Percentiles rank a stretch among this genome's conserved stretches.
Conservation (phyloP, 2,888 invertebrate genomes). For the Plusia festucae region DNA sequence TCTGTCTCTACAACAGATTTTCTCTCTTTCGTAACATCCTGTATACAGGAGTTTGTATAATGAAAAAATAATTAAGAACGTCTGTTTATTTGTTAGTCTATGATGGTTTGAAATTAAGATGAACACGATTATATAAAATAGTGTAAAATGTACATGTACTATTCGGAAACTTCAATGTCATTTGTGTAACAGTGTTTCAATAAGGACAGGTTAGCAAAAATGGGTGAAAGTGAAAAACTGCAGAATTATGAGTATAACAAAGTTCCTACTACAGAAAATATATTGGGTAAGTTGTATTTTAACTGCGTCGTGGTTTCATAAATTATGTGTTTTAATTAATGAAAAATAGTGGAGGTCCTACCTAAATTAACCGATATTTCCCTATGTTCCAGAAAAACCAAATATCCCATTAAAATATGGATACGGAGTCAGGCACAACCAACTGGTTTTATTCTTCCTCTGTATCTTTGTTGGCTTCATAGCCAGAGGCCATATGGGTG, state of each 20-base stretch:
- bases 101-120: background rate
- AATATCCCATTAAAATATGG: conserved; percentile 60
- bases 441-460: conserved; percentile 64
- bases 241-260: conserved; percentile 37
- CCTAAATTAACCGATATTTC: too few relatives aligned
- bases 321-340: background rate
- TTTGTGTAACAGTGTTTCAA: conserved; percentile 4
- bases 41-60: too few relatives aligned
- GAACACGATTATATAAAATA: background rate
- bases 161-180: background rate
- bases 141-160: background rate
- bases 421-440: conserved; percentile 72
- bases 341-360: too few relatives aligned
- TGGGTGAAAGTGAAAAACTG: conserved; percentile 25
- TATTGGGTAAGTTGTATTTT: conserved; percentile 30
- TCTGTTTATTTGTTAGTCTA: background rate
- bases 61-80: too few relatives aligned
- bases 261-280: conserved; percentile 31
- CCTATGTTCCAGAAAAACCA: conserved; percentile 54
- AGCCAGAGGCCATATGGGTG: conserved; percentile 72
- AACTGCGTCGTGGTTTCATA: too few relatives aligned
- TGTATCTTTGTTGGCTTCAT: conserved; percentile 61
- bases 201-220: conserved; percentile 11
- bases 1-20: too few relatives aligned
- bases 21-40: too few relatives aligned